Evolutionary conservation across 2,113 vertebrate species (phyloP), one percentile per base, ranked within the genome.

Genomic region (Benitochromis conjunctus): DNA sequence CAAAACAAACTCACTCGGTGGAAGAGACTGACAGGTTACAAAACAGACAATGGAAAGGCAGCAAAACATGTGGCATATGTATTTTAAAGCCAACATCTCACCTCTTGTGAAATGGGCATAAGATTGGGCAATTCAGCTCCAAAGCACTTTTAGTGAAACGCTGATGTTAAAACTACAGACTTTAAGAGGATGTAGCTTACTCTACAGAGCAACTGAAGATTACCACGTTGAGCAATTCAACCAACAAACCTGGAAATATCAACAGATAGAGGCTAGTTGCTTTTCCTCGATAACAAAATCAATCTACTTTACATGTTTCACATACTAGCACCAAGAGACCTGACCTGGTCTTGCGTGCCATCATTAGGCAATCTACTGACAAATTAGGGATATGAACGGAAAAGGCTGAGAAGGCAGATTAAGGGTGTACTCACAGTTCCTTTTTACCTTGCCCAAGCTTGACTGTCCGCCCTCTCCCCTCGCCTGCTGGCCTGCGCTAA

Each of bases 1-100:
- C 81, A 91, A 87, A 90, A 92, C 83, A 91, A 91, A 92, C 86
- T 82, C 86, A 62, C 53, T 87, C 38, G 2, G 24, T 85, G 81
- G 81, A 85, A 86, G 41, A 83, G 82, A 92, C 66, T 80, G 89
- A 69, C 34, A 51, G 84, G 84, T 90, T 80, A 82, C 81, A 79
- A 58, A 80, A 64, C 41, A 74, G 56, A 79, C 5, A 79, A 7
- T 14, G 16, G 6, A 79, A 46, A 74, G 7, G 46, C 62, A 34
- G 57, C 19, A 58, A 85, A 54, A 29, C 26, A 86, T 76, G 69
- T 5, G 69, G 6, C 19, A 38, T 64, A 3, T 58, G 60, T 38
- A 34, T 64, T 64, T 64, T 13, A 64, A 64, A 38, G 60, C 19
- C 19, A 64, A 8, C 60, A 51, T 74, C 41, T 26, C 53, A 78